Evolutionary conservation across 2,113 vertebrate genomes (phyloP), one percentile per base, ranked within the genome.

Genomic region (Cyanocitta stelleri): DNA sequence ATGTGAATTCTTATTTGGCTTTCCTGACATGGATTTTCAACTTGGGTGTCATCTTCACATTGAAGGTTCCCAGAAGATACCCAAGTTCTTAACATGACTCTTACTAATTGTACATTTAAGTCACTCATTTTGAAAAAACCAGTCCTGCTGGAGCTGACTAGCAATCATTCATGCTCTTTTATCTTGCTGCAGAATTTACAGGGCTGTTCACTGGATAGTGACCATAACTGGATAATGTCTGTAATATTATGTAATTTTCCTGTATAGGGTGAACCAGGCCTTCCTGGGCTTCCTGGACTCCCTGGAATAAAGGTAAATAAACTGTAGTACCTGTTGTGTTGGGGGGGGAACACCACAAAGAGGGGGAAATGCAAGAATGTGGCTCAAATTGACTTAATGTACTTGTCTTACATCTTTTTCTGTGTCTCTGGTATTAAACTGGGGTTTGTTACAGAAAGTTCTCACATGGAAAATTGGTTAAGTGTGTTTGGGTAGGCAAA

Each of bases 271-370:
- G 99, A 99, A 98, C 99, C 99, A 99, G 99, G 99, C 98, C 99
- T 99, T 97, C 99, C 99, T 98, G 99, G 99, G 98, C 99, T 99
- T 97, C 99, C 99, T 98, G 99, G 99, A 99, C 99, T 99, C 95
- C 99, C 99, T 97, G 99, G 99, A 97, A 99, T 99, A 98, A 99
- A 99, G 99, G 99, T 99, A 99, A 99, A 98, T 98, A 97, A 83
- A 79, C 33, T 92, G 72, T 58, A 90, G 85, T 90, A 72, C 92
- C 51, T 90, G 41, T 87, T 88, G 69, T 89, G 24, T 7, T 89
- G 61, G 64, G 55, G 61, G 61, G 88, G 68, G 17, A 33, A 68
- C 37, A 72, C 39, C 15, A 59, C 44, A 51, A 49, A 44, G 24
- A 22, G 20, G 54, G 55, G 37, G 18, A 8, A 52, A 41, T 71